Base-by-base conservation (phyloP, 1,140 invertebrate species). In the Ruditapes philippinarum region DNA sequence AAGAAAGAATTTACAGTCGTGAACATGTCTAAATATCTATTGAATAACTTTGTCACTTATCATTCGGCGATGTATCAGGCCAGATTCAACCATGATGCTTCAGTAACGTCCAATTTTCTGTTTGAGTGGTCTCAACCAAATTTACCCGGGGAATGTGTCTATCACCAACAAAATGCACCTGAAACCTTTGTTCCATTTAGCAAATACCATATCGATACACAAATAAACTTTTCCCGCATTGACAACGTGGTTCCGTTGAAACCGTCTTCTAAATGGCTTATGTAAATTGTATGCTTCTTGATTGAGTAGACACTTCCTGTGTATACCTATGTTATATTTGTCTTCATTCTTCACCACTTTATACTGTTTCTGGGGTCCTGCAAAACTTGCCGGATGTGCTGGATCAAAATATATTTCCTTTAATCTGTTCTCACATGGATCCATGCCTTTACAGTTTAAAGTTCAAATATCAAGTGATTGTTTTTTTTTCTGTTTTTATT, bases 171-270 rank as follows among this genome's bases (percentile, higher is more conserved):
- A 25, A 54, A 70, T 19, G 5, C 5, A 31, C 98, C 97, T 97
- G 28, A 98, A 98, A 95, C 98, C 98, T 11, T 70, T 5, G 31
- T 70, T 70, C 65, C 65, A 31, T 9, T 70, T 22, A 31, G 65
- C 65, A 22, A 70, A 70, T 19, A 7, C 33, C 31, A 25, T 70
- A 19, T 25, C 31, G 31, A 25, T 31, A 5, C 19, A 25, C 33
- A 70, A 70, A 31, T 70, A 14, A 70, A 7, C 65, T 31, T 25
- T 70, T 31, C 65, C 42, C 5, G 42, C 42, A 14, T 14, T 42
- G 28, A 65, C 62, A 3, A 79, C 25, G 54, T 79, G 31, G 36
- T 79, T 42, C 25, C 38, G 7, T 14, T 45, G 42, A 45, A 45
- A 45, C 14, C 42, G 5, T 45, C 38, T n/a, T 28, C 51, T 51